Evolutionary conservation across 2,888 invertebrate species (phyloP).

Genomic region (Hartigia nigra): DNA sequence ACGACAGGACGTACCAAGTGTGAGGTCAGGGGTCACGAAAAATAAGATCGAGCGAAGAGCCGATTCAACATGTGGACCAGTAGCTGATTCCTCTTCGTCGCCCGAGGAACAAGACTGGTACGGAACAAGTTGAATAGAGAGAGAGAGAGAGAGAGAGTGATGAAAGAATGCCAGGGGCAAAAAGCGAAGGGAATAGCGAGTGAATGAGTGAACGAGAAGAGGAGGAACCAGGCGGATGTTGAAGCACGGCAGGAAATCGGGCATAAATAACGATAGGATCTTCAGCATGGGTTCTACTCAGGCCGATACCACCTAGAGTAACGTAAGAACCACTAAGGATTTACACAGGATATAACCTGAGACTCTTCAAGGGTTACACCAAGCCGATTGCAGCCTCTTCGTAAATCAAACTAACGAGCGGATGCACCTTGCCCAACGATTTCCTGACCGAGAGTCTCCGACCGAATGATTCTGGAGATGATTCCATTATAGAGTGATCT

Average conservation of each 20-base stretch:
- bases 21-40: not conserved
- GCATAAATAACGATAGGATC: conserved; percentile 34
- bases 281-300: conserved; percentile 2
- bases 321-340: not conserved
- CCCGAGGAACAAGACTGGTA: not conserved
- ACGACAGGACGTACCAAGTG: not conserved
- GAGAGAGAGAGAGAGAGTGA: not conserved
- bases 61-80: not conserved
- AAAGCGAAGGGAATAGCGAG: conserved; percentile 5
- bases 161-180: not conserved
- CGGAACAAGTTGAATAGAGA: not conserved
- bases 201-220: conserved; percentile 18
- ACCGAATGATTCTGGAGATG: not conserved
- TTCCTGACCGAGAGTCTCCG: not conserved
- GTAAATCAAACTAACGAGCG: conserved; percentile 38
- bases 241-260: conserved; percentile 34
- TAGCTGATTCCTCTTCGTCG: not conserved
- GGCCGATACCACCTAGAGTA: not conserved
- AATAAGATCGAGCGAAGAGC: not conserved
- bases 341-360: not conserved
- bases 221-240: conserved; percentile 27
- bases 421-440: conserved; percentile 33
- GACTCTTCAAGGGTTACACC: not conserved
- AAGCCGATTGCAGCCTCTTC: conserved; percentile 26
- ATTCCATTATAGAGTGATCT: not conserved